Conservation (phyloP, 2,888 invertebrate species). For the Bhutanitis thaidina region DNA sequence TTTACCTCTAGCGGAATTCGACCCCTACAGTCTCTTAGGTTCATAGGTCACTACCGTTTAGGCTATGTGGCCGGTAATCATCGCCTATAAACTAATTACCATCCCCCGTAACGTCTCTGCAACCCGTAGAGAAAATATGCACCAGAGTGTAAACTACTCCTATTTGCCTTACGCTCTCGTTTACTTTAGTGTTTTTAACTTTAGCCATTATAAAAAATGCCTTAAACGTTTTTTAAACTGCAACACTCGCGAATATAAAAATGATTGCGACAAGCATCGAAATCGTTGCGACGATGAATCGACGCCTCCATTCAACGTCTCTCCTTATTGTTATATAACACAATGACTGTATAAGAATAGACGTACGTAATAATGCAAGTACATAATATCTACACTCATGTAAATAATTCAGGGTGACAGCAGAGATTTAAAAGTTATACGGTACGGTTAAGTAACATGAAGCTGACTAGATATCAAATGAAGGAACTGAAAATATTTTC, state of each 20-base stretch:
- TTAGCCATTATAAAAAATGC: not conserved
- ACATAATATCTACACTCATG: not conserved
- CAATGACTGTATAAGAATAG: slow-evolving; percentile 19
- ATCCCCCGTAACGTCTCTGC: too few species aligned
- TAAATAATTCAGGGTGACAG: not conserved
- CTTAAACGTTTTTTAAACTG: not conserved
- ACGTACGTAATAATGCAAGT: slow-evolving; percentile 8
- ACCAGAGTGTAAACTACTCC: too few species aligned
- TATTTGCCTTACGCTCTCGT: too few species aligned
- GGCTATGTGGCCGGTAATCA: too few species aligned
- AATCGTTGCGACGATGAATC: slow-evolving; percentile 27
- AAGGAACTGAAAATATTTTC: too few species aligned
- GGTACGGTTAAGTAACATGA: too few species aligned
- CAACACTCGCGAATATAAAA: slow-evolving; percentile 20
- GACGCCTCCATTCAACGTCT: slow-evolving; percentile 37
- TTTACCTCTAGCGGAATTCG: too few species aligned
- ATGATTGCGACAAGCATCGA: slow-evolving; percentile 33
- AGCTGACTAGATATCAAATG: too few species aligned
- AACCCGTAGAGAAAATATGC: too few species aligned
- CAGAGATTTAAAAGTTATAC: not conserved
- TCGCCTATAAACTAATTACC: too few species aligned
- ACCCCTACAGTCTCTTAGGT: too few species aligned
- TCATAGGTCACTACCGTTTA: too few species aligned
- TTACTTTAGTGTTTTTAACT: not conserved
- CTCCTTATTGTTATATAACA: slow-evolving; percentile 38